Evolutionary conservation across 1,140 invertebrate genomes (phyloP), one percentile per base, ranked within the genome.

Genomic region (Archivesica marissinica): DNA sequence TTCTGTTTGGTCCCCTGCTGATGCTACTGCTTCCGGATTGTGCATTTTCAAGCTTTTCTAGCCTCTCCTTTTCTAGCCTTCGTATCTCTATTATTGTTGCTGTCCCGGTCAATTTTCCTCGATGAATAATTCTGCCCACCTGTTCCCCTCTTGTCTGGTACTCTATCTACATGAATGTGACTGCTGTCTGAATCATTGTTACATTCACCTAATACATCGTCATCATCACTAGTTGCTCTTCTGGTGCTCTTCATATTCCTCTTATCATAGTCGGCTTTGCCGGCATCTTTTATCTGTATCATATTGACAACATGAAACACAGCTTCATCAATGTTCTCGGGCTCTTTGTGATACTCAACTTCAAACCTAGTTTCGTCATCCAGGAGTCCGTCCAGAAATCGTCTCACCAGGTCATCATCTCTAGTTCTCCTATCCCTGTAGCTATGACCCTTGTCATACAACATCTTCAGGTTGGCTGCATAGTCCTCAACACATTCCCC

Each of bases 341-440:
- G 68, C 68, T 72, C 68, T 25, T 72, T 72, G 68, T 47, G 23
- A 47, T 33, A 72, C 13, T 72, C 68, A 13, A 72, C 35, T 11
- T 28, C 68, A 39, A 72, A 39, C n/a, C 35, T 4, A 7, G 30
- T 28, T 3, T 72, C 68, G 38, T 72, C 23, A 23, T 72, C 68
- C 23, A 72, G 23, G 11, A 72, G 30, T 4, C 68, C 68, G n/a
- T 72, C 68, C 17, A 41, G 28, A 23, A 41, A 72, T 23, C 41
- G 23, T 23, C 68, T 4, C 3, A 72, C 35, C 7, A 72, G 35
- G 41, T 72, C 68, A n/a, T 72, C 68, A 20, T 72, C 23, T 28
- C 68, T 39, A 4, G 68, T 72, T 3, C 35, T 13, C 68, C 33
- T 39, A 25, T 72, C 68, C 2, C 68, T 13, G 30, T 72, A 38